Conservation (phyloP, 2,113 vertebrate species). For the Corythoichthys intestinalis region DNA sequence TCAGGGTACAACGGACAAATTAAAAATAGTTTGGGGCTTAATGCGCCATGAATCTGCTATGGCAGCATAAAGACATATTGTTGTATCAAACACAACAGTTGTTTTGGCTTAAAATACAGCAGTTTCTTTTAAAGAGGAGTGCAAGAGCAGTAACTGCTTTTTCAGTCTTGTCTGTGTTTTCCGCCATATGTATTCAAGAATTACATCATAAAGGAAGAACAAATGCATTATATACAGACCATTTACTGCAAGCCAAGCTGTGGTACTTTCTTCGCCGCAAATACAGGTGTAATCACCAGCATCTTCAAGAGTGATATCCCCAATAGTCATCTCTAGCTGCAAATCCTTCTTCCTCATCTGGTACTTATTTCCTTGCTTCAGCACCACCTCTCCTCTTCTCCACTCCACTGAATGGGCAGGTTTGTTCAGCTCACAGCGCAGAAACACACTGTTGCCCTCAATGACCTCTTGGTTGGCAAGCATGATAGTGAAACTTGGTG, state of each 20-base stretch:
- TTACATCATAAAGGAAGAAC: background rate
- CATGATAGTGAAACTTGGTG: constrained; percentile 72
- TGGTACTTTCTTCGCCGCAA: constrained; percentile 74
- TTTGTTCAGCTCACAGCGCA: constrained; percentile 78
- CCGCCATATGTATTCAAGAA: no score
- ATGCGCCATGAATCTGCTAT: no score
- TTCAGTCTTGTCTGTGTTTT: no score
- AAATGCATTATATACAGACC: constrained; percentile 60
- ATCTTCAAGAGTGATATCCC: constrained; percentile 67
- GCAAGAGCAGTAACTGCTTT: no score
- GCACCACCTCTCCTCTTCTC: constrained; percentile 56
- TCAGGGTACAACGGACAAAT: no score
- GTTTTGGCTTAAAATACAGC: no score
- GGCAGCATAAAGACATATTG: no score
- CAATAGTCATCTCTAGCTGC: constrained; percentile 74
- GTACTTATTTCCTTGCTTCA: constrained; percentile 76
- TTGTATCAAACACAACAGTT: no score
- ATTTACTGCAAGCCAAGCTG: constrained; percentile 64
- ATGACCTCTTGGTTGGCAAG: constrained; percentile 74
- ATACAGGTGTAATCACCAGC: constrained; percentile 71
- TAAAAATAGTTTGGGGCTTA: no score
- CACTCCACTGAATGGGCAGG: constrained; percentile 63
- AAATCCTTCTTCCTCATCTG: constrained; percentile 78
- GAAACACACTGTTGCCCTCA: constrained; percentile 73
- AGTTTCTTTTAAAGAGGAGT: no score